Evolutionary conservation across 2,113 vertebrate genomes (phyloP), one percentile per base, ranked within the genome.

Genomic region (Cryptomyrus ogoouensis): DNA sequence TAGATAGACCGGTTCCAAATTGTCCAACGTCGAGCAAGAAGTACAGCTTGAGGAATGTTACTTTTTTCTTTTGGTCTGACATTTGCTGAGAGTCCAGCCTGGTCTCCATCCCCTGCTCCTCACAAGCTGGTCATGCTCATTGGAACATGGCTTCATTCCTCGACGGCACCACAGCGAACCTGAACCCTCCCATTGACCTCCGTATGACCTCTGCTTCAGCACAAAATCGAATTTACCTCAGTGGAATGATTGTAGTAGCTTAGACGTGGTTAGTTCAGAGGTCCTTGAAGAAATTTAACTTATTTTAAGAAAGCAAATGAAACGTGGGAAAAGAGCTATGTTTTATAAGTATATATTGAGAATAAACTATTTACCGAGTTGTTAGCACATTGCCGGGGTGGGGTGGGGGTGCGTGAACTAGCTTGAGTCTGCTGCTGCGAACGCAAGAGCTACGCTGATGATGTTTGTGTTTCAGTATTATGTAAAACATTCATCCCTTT

Each of bases 391-490:
- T 90, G 24, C 83, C 5, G 35, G 74, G 49, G 77, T 44, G 35
- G 49, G 89, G 47, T 56, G 44, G 62, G 58, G 44, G 86, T n/a
- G 15, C 9, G 53, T 84, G 83, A 44, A 21, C 44, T 44, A 46
- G 83, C 44, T 84, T 35, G 49, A 56, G 49, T 35, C 90, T 83
- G 90, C 86, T 88, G 90, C 90, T 90, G 53, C 42, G 39, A 88
- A 88, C 86, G 47, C 52, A 88, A 74, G 46, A 53, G 70, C 77
- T 74, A 88, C 70, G 84, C 70, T 46, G 74, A 88, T 44, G 70
- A 84, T 77, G 87, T 27, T 89, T 84, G 21, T 83, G 35, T 89
- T 92, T 95, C 95, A 96, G 95, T 96, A 92, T 95, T 95, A 92
- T 1, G 89, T 85, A 74, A 53, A 88, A 89, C 39, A 35, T 83